These are phyloP conservation scores for Acleris literana DNA, from an alignment of 2,888 invertebrate genomes.

Conservation along the genomic window DNA sequence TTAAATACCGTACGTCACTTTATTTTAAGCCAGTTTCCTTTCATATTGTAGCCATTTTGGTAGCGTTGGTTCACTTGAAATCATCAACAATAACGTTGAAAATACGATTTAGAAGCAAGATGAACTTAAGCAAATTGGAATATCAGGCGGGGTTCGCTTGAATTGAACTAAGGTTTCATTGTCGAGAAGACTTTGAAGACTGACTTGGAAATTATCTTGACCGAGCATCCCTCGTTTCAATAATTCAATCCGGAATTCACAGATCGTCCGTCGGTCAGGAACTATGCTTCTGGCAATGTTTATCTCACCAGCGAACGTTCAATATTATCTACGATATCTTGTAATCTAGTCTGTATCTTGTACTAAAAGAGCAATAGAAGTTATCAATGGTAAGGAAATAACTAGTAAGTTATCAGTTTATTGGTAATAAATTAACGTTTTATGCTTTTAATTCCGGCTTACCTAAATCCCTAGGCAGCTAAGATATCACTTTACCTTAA, in stretches of 20 bases:
- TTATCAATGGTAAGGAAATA: conserved; percentile 18
- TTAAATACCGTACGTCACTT: no score
- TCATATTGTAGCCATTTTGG: no score
- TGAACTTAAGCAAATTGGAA: no score
- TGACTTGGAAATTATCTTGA: neutral
- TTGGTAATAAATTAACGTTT: conserved; percentile 26
- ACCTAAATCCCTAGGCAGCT: conserved; percentile 28
- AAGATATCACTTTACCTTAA: conserved; percentile 23
- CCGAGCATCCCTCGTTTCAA: neutral
- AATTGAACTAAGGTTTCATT: neutral
- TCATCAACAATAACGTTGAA: no score
- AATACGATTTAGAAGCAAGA: no score
- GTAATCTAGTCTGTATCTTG: conserved; percentile 7
- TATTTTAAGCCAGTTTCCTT: no score
- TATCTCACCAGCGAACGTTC: neutral
- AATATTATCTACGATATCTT: neutral
- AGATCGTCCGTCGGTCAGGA: neutral
- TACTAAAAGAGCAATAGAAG: conserved; percentile 23
- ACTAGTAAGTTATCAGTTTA: conserved; percentile 27
- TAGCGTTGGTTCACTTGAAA: no score
- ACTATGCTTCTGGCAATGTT: neutral
- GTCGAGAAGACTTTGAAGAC: neutral
- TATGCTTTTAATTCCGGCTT: conserved; percentile 19
- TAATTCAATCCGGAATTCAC: neutral
- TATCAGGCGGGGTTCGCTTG: no score